Percentiles rank a stretch among this genome's conserved stretches.
Conservation (phyloP, 1,140 invertebrate genomes). For the Scaptodrosophila lebanonensis region DNA sequence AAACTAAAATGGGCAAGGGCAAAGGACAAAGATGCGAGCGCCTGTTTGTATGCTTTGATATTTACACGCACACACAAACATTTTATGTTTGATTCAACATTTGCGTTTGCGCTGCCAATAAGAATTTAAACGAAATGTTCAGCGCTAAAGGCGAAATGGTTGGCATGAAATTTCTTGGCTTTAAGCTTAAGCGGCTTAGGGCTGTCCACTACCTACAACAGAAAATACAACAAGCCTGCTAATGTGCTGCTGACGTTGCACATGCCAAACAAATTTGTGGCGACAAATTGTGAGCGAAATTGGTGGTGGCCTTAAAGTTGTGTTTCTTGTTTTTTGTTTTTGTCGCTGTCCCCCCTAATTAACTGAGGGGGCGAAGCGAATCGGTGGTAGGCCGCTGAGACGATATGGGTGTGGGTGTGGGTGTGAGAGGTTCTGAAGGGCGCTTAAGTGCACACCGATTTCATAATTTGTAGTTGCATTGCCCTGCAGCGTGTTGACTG, state of each 20-base stretch:
- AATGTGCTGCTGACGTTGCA: background rate
- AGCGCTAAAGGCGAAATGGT: no score
- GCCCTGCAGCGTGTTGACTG: background rate
- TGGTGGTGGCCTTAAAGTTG: background rate
- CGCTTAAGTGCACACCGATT: background rate
- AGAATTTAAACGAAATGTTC: no score
- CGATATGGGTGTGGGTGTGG: no score
- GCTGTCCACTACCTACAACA: no score
- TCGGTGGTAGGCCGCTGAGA: no score
- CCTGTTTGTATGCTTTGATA: constrained; percentile 1
- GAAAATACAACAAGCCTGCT: no score
- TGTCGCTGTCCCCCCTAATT: background rate
- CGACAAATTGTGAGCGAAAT: background rate
- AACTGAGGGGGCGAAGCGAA: no score
- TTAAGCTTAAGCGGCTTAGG: background rate
- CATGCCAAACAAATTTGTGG: background rate
- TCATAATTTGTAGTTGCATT: constrained; percentile 16
- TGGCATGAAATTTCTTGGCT: background rate
- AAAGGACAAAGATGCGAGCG: background rate
- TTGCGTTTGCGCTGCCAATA: no score
- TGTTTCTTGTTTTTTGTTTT: background rate
- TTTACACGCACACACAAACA: background rate
- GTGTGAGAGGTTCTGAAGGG: no score
- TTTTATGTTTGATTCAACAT: constrained; percentile 12
- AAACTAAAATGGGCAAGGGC: background rate